Evolutionary conservation across 2,888 invertebrate species (phyloP).

Genomic region (Ennomos quercinarius): DNA sequence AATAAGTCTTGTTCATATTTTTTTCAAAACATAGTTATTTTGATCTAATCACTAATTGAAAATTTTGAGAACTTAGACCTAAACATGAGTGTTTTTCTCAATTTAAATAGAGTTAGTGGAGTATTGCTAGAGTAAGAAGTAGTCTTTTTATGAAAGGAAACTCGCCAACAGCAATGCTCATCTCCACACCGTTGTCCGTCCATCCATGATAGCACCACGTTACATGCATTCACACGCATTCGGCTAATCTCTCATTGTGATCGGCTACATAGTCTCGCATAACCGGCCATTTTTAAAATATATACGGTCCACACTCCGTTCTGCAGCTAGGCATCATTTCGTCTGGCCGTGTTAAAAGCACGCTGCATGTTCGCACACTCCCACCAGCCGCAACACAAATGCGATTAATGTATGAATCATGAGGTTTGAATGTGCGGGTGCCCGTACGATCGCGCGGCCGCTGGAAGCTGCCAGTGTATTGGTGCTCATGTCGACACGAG

Average conservation of each 20-base stretch:
- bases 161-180: constrained; percentile 15
- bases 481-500: constrained; percentile 73
- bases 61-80: too few species aligned
- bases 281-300: constrained; percentile 68
- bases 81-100: too few species aligned
- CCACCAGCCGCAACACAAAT: constrained; percentile 80
- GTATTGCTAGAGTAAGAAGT: too few species aligned
- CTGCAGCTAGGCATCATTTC: constrained; percentile 81
- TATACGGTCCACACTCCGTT: constrained; percentile 71
- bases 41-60: too few species aligned
- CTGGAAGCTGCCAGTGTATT: constrained; percentile 82
- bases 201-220: constrained; percentile 67
- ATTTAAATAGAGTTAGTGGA: too few species aligned
- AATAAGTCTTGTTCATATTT: too few species aligned
- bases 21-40: too few species aligned
- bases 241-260: constrained; percentile 80
- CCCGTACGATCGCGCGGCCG: constrained; percentile 75
- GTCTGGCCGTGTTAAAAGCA: constrained; percentile 83
- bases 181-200: constrained; percentile 74
- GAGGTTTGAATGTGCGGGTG: constrained; percentile 67
- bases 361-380: constrained; percentile 85
- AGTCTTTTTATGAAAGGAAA: constrained; percentile 14
- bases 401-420: constrained; percentile 77
- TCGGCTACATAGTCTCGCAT: constrained; percentile 73
- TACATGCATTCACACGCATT: constrained; percentile 83